Evolutionary conservation across 2,888 invertebrate species (phyloP).

Genomic region (Drosophila acutilabella): DNA sequence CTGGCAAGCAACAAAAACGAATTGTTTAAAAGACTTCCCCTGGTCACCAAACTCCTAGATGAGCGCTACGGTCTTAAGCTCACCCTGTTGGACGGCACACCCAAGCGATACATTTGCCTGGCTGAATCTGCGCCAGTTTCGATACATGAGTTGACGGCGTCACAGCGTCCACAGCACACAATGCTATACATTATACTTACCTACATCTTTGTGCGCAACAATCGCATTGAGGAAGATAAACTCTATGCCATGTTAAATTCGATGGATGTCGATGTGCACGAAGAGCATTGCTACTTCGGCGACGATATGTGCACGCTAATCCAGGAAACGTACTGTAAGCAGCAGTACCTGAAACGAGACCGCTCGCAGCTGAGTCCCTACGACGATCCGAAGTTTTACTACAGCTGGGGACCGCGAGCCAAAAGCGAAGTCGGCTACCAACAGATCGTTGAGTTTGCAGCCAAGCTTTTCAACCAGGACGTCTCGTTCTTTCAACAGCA

Average conservation of each 20-base stretch:
- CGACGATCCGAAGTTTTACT: constrained; percentile 52
- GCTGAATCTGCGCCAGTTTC: constrained; percentile 52
- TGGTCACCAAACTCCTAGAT: constrained; percentile 35
- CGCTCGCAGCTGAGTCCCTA: constrained; percentile 50
- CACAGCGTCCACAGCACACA: constrained; percentile 53
- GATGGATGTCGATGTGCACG: constrained; percentile 46
- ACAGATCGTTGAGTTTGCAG: constrained; percentile 50
- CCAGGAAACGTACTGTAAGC: constrained; percentile 57
- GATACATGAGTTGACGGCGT: constrained; percentile 46
- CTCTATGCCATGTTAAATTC: constrained; percentile 40
- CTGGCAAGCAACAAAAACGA: constrained; percentile 30
- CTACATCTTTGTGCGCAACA: constrained; percentile 65
- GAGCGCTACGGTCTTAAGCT: constrained; percentile 52
- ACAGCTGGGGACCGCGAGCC: constrained; percentile 62
- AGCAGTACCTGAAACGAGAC: constrained; percentile 59
- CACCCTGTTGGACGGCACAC: constrained; percentile 20
- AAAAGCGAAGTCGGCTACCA: constrained; percentile 52
- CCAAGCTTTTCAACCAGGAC: constrained; percentile 50
- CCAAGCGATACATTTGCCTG: constrained; percentile 59
- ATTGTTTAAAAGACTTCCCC: constrained; percentile 28
- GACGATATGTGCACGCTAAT: constrained; percentile 45
- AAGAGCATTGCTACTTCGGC: constrained; percentile 68
- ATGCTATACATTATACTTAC: constrained; percentile 56
- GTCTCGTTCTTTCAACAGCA: constrained; percentile 46
- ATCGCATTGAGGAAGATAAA: constrained; percentile 58